Base-by-base conservation (phyloP, 1,140 invertebrate genomes). In the Hylaeus anthracinus region DNA sequence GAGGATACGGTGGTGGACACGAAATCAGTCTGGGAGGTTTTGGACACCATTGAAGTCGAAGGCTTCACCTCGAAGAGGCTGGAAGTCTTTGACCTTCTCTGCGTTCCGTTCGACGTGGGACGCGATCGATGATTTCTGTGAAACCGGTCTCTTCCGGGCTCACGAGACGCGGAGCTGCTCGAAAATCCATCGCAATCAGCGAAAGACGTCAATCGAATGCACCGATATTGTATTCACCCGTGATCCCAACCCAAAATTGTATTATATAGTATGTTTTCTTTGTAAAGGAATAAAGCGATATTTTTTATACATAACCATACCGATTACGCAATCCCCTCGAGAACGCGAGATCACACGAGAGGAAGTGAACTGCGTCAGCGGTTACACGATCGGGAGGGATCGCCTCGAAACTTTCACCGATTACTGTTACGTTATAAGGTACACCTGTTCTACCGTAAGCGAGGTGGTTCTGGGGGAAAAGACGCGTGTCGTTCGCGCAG, bases 201-300 rank as follows among this genome's bases (percentile, higher is more conserved):
- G 61, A 69, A n/a, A 79, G 55, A 58, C 70, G 63, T 51, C 72
- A 55, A 73, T 75, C 66, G 76, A 76, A 86, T 72, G 71, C 65
- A 83, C 70, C 85, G 72, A 86, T 79, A 82, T 82, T 87, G 82
- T 87, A 84, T 86, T 86, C 77, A 81, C 53, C 51, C 79, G 82
- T 70, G 82, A 86, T 86, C 69, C 75, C 51, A 84, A 72, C 69
- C 58, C 77, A 74, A 58, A 82, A 82, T 83, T 88, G 61, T 85
- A 88, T 73, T 79, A 66, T 88, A 88, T 69, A 60, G 83, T 76
- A 71, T 76, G 39, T 81, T 66, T 76, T 75, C 69, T 45, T 43
- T 79, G 69, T 83, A 79, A 82, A 87, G 66, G 63, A 88, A 88
- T 88, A 88, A 88, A 88, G 63, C 72, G 76, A 78, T 77, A 71